phyloP scores from a whole-genome alignment of 2,888 invertebrate genomes.

The Rugalucina vietnamica region DNA sequence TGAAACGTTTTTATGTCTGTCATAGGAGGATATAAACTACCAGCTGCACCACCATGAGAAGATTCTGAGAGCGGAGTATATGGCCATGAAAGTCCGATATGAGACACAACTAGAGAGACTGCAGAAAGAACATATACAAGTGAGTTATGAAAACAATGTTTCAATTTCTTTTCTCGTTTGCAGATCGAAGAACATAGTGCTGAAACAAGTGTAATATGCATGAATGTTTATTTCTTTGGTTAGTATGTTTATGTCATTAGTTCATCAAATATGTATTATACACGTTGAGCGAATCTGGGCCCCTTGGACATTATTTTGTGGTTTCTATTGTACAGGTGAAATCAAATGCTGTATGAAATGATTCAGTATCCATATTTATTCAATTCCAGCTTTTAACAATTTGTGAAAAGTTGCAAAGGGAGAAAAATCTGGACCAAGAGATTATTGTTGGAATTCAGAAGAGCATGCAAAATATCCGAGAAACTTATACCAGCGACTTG shows the following conservation, averaged over 20 bases:
- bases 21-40: constrained; percentile 77
- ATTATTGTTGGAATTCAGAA: constrained; percentile 75
- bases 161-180: too few relatives aligned
- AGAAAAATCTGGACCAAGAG: constrained; percentile 73
- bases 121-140: constrained; percentile 62
- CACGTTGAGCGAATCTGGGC: too few relatives aligned
- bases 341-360: too few relatives aligned
- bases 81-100: constrained; percentile 78
- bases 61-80: constrained; percentile 73
- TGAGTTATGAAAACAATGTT: background rate
- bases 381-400: background rate
- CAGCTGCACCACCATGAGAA: constrained; percentile 77
- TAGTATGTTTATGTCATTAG: too few relatives aligned
- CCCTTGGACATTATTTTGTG: too few relatives aligned
- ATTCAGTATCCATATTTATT: too few relatives aligned
- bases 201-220: too few relatives aligned
- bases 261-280: too few relatives aligned
- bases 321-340: too few relatives aligned
- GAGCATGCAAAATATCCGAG: constrained; percentile 72
- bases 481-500: constrained; percentile 71
- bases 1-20: background rate
- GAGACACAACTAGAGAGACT: constrained; percentile 75
- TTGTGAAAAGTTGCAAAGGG: constrained; percentile 70
- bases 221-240: too few relatives aligned
- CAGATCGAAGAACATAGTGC: too few relatives aligned